Base-by-base conservation (phyloP, 23 tunicate genomes). In the Clavelina lepadiformis region DNA sequence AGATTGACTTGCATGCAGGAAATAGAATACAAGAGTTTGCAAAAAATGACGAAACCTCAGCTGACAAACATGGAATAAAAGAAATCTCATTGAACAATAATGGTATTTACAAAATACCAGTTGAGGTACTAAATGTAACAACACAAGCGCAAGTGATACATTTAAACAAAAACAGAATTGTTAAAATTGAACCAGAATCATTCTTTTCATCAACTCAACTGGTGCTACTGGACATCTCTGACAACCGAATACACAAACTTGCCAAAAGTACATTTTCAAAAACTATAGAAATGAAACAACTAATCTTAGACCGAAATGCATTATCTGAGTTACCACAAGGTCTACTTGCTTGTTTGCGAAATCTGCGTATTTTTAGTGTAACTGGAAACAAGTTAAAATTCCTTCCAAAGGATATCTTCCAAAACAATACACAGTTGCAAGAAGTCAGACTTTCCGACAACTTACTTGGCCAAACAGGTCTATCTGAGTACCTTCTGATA, bases 391-490 rank as follows among this genome's bases (percentile, higher is more conserved):
- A 56, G 15, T 37, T 85, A n/a, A 21, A 41, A 51, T 24, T 47
- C n/a, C 34, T 85, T 23, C 79, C 94, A 20, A 65, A 50, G 22
- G 46, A 70, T 20, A 13, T 85, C 0, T 56, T 85, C n/a, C 23
- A 64, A 35, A 71, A 71, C 28, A 85, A 77, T 55, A 67, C 78
- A 11, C 58, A 85, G 33, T 33, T 85, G 25, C 28, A 23, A 44
- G 29, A 59, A 22, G 47, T 85, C 11, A 57, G 46, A 26, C 46
- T 81, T 2, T 71, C 81, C 20, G 85, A 86, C 81, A 86, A 86
- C 65, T 35, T 51, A 15, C 52, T 86, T 19, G 77, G 74, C 8
- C 46, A 44, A 6, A 35, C 51, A 5, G 75, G 75, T 26, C 20
- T 86, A 7, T 81, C 95, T 3, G 58, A 46, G 18, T 58, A 34